Conservation (phyloP, 2,888 invertebrate species). For the Caenorhabditis doughertyi region DNA sequence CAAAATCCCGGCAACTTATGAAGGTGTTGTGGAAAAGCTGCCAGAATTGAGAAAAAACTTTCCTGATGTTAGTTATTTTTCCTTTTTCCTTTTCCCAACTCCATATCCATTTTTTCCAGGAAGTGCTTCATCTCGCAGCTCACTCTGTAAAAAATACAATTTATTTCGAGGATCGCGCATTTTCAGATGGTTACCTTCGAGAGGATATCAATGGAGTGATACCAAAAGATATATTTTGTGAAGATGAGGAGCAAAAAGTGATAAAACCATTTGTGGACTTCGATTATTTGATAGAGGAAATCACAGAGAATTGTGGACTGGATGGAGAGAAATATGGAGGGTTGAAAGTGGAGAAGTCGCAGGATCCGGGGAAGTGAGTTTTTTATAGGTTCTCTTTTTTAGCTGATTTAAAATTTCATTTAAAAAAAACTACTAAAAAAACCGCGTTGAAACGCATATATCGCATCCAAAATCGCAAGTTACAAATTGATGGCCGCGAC, state of each 20-base stretch:
- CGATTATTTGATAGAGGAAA: constrained; percentile 2
- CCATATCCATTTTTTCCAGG: neutral
- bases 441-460: no score
- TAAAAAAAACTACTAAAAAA: no score
- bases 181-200: constrained; percentile 2
- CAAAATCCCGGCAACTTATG: neutral
- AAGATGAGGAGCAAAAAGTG: neutral
- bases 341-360: constrained; percentile 3
- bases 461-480: no score
- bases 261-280: constrained; percentile 1
- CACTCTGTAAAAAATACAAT: constrained; percentile 1
- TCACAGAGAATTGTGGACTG: constrained; percentile 3
- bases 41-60: neutral
- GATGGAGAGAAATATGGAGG: neutral
- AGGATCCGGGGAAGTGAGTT: neutral
- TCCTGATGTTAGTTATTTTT: constrained; percentile 7
- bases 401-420: neutral
- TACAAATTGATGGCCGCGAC: no score
- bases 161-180: constrained; percentile 3
- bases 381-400: neutral
- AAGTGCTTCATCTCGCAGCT: constrained; percentile 4
- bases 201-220: neutral
- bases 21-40: neutral
- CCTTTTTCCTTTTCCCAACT: neutral
- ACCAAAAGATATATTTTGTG: neutral